phyloP scores from a whole-genome alignment of 1,140 invertebrate species.

The Sweltsa coloradensis region DNA sequence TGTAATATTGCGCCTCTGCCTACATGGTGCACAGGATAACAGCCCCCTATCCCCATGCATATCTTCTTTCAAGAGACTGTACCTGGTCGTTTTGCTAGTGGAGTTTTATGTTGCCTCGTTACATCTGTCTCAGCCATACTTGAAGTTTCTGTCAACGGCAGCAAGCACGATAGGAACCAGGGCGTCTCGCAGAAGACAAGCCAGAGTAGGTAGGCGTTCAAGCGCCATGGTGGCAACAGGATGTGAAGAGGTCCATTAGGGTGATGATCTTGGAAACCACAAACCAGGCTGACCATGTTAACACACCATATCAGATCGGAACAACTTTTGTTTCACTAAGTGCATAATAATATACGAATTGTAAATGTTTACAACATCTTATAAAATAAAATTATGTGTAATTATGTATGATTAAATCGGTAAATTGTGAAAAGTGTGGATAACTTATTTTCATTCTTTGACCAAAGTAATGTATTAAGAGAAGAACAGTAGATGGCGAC shows the following conservation, averaged over 20 bases:
- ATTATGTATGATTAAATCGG: not conserved
- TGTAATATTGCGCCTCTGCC: too few relatives aligned
- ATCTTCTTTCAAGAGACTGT: too few relatives aligned
- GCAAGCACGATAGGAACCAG: constrained; percentile 35
- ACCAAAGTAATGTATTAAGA: too few relatives aligned
- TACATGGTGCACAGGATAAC: too few relatives aligned
- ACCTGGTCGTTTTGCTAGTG: constrained; percentile 20
- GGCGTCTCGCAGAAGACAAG: constrained; percentile 34
- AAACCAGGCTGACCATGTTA: not conserved
- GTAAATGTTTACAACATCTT: not conserved
- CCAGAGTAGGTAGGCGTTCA: constrained; percentile 29
- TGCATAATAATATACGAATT: not conserved
- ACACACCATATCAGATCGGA: not conserved
- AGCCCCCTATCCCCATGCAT: too few relatives aligned
- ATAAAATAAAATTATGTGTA: not conserved
- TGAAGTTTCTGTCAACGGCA: constrained; percentile 37
- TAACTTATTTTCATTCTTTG: too few relatives aligned
- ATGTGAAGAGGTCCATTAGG: constrained; percentile 27
- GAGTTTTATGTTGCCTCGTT: constrained; percentile 23
- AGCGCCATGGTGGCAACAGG: constrained; percentile 21
- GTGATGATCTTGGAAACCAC: not conserved
- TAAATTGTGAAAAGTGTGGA: not conserved
- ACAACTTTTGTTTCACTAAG: not conserved
- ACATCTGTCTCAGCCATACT: constrained; percentile 33
- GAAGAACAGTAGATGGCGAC: too few relatives aligned